Evolutionary conservation across 1,140 invertebrate species (phyloP).

Genomic region (Archegozetes longisetosus): DNA sequence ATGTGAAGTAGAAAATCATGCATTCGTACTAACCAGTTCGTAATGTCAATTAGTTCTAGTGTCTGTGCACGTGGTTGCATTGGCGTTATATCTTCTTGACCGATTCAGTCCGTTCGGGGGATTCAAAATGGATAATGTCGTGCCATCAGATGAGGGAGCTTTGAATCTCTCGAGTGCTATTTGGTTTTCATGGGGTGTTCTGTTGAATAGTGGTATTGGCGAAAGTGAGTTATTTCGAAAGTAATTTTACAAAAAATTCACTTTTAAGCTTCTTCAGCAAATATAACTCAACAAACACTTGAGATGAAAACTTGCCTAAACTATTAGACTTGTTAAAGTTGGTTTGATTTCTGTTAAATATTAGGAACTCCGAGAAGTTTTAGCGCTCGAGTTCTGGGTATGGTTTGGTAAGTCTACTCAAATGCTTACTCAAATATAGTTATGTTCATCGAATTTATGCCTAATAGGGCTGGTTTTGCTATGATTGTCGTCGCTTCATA

Average conservation of each 20-base stretch:
- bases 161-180: conserved; percentile 94
- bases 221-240: conserved; percentile 41
- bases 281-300: too few species aligned
- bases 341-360: not conserved
- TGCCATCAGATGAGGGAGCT: conserved; percentile 45
- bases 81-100: conserved; percentile 90
- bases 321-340: too few species aligned
- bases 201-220: conserved; percentile 95
- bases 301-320: too few species aligned
- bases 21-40: too few species aligned
- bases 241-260: not conserved
- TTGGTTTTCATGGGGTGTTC: conserved; percentile 99
- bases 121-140: conserved; percentile 34
- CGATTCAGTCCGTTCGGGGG: conserved; percentile 87
- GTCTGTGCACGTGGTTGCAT: conserved; percentile 93
- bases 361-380: conserved; percentile 85
- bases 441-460: not conserved
- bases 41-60: conserved; percentile 79
- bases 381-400: conserved; percentile 88
- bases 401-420: conserved; percentile 84
- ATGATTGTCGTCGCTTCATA: conserved; percentile 99
- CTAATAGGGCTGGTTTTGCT: conserved; percentile 48
- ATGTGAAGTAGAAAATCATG: too few species aligned
- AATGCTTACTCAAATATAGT: not conserved
- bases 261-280: not conserved